Evolutionary conservation across 2,888 invertebrate species (phyloP).

Genomic region (Hypomecis atomaria): DNA sequence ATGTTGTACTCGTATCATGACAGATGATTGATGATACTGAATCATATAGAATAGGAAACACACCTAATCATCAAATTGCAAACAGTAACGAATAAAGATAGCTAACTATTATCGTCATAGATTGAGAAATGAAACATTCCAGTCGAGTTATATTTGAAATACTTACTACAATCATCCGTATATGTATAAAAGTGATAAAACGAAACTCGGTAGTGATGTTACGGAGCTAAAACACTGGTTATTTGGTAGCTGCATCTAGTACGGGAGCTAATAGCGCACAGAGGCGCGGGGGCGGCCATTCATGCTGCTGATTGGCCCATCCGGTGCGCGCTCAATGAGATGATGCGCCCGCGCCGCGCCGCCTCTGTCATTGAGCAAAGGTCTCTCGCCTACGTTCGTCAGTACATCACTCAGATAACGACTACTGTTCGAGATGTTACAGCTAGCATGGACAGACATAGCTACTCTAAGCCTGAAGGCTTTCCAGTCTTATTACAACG

Average conservation of each 20-base stretch:
- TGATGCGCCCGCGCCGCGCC: conserved; percentile 75
- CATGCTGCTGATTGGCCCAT: conserved; percentile 84
- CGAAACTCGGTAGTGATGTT: background rate
- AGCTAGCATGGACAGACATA: conserved; percentile 9
- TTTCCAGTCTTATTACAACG: conserved; percentile 2
- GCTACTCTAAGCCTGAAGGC: conserved; percentile 3
- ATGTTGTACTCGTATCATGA: background rate
- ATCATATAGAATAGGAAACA: background rate
- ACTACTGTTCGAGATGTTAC: conserved; percentile 27
- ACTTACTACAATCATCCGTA: too few relatives aligned
- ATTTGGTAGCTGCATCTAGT: conserved; percentile 60
- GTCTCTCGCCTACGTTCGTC: conserved; percentile 81
- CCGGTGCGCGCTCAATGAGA: conserved; percentile 84
- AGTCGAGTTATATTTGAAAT: too few relatives aligned
- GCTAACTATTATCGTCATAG: too few relatives aligned
- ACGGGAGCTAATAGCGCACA: conserved; percentile 75
- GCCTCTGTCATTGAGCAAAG: conserved; percentile 82
- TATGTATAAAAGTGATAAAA: background rate
- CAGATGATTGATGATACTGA: background rate
- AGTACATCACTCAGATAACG: conserved; percentile 44
- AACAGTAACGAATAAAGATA: background rate
- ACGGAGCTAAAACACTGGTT: conserved; percentile 19
- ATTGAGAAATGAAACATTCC: too few relatives aligned
- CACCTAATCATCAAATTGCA: background rate
- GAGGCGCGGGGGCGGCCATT: conserved; percentile 82